These are phyloP conservation scores for Epistrophella euchroma DNA, from an alignment of 2,888 invertebrate species.

Conservation along the genomic window DNA sequence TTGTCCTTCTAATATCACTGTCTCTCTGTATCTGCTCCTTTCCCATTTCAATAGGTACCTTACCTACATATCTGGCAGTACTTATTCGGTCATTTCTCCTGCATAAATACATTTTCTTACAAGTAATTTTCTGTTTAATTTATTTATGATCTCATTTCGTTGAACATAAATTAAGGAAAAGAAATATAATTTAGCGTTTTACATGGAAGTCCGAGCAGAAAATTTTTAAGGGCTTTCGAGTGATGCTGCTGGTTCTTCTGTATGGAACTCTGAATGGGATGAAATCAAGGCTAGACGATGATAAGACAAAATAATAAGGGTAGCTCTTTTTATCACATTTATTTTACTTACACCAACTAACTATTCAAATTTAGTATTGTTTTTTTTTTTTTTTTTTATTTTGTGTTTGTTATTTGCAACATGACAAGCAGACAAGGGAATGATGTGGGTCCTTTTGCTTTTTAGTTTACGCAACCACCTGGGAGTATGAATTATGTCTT, in stretches of 20 bases:
- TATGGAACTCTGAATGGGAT: not conserved
- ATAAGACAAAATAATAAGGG: constrained; percentile 10
- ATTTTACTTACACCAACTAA: not conserved
- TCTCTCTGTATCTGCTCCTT: not conserved
- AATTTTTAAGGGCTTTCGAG: not conserved
- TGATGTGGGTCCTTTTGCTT: constrained; percentile 16
- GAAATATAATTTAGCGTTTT: not conserved
- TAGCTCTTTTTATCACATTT: not conserved
- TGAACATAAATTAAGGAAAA: constrained; percentile 31
- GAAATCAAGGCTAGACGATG: constrained; percentile 19
- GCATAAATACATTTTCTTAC: constrained; percentile 13
- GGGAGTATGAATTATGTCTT: constrained; percentile 25
- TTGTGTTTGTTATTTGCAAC: not conserved
- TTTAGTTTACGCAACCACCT: constrained; percentile 22
- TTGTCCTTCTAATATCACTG: not conserved
- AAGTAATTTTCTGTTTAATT: constrained; percentile 43
- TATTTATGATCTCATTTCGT: constrained; percentile 61
- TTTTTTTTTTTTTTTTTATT: not conserved
- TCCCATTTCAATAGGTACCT: accelerated
- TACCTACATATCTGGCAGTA: not conserved
- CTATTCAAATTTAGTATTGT: constrained; percentile 8
- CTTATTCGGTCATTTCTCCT: constrained; percentile 48
- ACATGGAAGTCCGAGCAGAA: not conserved
- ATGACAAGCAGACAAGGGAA: not conserved
- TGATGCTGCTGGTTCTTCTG: not conserved